phyloP scores from a whole-genome alignment of 2,888 invertebrate species.

The Yponomeuta cagnagella region DNA sequence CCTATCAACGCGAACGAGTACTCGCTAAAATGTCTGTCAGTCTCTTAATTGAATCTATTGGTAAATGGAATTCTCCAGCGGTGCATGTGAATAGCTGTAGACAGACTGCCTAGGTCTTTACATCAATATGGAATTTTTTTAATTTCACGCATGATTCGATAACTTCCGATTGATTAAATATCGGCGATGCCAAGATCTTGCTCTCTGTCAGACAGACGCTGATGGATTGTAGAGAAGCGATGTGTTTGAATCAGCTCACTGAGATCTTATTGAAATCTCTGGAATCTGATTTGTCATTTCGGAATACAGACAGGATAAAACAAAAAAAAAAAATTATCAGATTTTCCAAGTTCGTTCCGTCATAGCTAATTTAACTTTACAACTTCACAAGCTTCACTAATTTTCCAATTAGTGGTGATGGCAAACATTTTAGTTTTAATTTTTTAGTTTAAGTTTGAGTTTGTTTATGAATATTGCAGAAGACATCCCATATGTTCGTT shows the following conservation, averaged over 20 bases:
- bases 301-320: no score
- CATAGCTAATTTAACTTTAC: no score
- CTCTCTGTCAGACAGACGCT: conserved; percentile 21
- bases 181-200: conserved; percentile 39
- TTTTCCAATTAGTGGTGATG: no score
- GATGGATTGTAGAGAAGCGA: conserved; percentile 30
- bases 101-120: not conserved
- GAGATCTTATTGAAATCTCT: not conserved
- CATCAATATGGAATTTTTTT: conserved; percentile 57
- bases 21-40: no score
- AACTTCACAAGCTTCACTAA: no score
- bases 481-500: no score
- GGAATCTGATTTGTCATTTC: not conserved
- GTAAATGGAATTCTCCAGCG: not conserved
- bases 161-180: conserved; percentile 38
- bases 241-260: conserved; percentile 1
- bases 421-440: no score
- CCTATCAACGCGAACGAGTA: no score
- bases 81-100: not conserved
- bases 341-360: no score
- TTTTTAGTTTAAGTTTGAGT: no score
- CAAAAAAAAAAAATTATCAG: no score
- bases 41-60: not conserved
- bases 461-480: no score
- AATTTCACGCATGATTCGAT: conserved; percentile 67